A percentile compares a stretch with the other conserved stretches of the same genome.
Evolutionary conservation across 1,140 invertebrate genomes (phyloP).

Genomic region (Psilanteris sp.): DNA sequence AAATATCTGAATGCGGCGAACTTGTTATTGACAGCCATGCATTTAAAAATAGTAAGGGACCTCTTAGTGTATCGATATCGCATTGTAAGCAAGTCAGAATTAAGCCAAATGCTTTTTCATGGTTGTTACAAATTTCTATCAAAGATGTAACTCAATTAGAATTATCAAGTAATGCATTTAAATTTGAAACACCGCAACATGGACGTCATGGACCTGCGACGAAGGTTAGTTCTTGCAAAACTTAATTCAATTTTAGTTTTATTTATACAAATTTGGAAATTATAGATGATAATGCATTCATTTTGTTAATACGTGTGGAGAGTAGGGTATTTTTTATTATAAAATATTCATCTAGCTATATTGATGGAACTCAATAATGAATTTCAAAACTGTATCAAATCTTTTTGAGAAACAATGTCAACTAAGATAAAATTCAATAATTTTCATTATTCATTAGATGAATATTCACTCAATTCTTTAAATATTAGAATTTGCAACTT

Average conservation of each 20-base stretch:
- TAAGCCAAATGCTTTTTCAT: constrained; percentile 83
- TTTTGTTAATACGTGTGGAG: not conserved
- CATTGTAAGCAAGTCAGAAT: constrained; percentile 81
- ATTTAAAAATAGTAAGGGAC: constrained; percentile 82
- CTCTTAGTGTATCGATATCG: constrained; percentile 81
- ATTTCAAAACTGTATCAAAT: no score
- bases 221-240: constrained; percentile 73
- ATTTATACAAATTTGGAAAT: constrained; percentile 1
- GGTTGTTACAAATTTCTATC: constrained; percentile 82
- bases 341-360: no score
- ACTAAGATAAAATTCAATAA: no score
- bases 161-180: constrained; percentile 82
- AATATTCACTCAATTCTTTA: no score
- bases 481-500: no score
- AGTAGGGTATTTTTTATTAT: no score
- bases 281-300: not conserved
- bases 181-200: constrained; percentile 81
- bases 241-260: not conserved
- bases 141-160: constrained; percentile 80
- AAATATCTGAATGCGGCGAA: constrained; percentile 80
- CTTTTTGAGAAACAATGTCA: no score
- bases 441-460: no score
- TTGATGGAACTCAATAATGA: no score
- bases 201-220: constrained; percentile 81
- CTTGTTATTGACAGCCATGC: constrained; percentile 80